Evolutionary conservation across 2,888 invertebrate genomes (phyloP), one percentile per base, ranked within the genome.

Genomic region (Caenorhabditis doughertyi): DNA sequence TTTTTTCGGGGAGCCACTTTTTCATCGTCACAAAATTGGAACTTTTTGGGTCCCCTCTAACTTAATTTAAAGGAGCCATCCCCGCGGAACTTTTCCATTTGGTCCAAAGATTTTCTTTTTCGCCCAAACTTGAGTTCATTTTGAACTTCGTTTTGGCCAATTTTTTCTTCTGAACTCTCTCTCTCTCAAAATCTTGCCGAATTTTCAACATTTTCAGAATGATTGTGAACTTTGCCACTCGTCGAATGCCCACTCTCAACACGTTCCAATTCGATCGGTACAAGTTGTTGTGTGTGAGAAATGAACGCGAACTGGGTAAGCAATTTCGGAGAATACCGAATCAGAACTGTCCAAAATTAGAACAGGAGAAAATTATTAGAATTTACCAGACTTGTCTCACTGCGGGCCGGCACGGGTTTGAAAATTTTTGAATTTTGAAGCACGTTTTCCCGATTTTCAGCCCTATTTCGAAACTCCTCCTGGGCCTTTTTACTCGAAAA

Each of bases 171-270:
- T 39, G 4, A 39, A 39, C 4, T 21, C 18, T 39, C 21, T 51
- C 51, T 49, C 25, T 23, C 44, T 21, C 9, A 35, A 68, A 64
- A 51, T n/a, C 35, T 39, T n/a, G n/a, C n/a, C n/a, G n/a, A n/a
- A n/a, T n/a, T 11, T 16, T 60, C 25, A n/a, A 42, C 18, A 32
- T 25, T 68, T 79, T 4, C 65, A 83, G 83, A 76, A 83, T 83
- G 76, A 83, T 83, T 29, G 64, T 83, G n/a, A 83, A 83, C 47
- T 83, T 83, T 25, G 73, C 79, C 11, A 79, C 83, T 11, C 79
- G 83, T 13, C 74, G 79, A 29, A 60, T 68, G 11, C 83, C 83
- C 5, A 73, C 74, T 3, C 51, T 76, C 64, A 76, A 67, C 35
- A 29, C 65, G 9, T 71, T 83, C 42, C 55, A 74, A n/a, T 76